phyloP scores from a whole-genome alignment of 1,140 invertebrate genomes.

The Linepithema humile region DNA sequence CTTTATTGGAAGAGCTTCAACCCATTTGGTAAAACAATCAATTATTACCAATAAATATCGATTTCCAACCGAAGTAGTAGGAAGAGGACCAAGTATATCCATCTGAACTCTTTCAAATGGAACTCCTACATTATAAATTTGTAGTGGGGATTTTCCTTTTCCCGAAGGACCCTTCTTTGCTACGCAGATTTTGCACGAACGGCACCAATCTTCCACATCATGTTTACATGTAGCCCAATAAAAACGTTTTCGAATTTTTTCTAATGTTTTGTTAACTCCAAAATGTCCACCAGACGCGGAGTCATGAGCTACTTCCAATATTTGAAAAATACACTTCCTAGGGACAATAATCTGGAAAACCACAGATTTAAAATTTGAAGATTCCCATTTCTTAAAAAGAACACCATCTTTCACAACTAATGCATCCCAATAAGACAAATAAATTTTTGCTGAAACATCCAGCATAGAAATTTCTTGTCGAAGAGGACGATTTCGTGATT shows the following conservation, averaged over 20 bases:
- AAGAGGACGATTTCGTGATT: background rate
- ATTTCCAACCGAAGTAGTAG: background rate
- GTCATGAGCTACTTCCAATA: background rate
- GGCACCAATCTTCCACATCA: background rate
- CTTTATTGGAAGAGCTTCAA: background rate
- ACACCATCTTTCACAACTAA: background rate
- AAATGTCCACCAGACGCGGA: background rate
- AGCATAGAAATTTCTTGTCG: background rate
- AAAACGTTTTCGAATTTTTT: background rate
- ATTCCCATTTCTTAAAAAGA: background rate
- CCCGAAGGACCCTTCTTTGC: background rate
- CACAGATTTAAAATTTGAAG: background rate
- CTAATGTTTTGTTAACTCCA: background rate
- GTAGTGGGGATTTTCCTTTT: background rate
- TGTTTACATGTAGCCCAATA: background rate
- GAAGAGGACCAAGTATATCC: background rate
- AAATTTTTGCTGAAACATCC: background rate
- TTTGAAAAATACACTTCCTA: too few species aligned
- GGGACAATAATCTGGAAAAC: background rate
- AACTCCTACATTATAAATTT: background rate
- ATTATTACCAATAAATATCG: background rate
- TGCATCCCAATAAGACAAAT: background rate
- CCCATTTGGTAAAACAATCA: background rate
- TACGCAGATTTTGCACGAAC: background rate
- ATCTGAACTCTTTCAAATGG: background rate